phyloP scores from a whole-genome alignment of 92 coral and sea anemone genomes.

The Paragorgia papillata region DNA sequence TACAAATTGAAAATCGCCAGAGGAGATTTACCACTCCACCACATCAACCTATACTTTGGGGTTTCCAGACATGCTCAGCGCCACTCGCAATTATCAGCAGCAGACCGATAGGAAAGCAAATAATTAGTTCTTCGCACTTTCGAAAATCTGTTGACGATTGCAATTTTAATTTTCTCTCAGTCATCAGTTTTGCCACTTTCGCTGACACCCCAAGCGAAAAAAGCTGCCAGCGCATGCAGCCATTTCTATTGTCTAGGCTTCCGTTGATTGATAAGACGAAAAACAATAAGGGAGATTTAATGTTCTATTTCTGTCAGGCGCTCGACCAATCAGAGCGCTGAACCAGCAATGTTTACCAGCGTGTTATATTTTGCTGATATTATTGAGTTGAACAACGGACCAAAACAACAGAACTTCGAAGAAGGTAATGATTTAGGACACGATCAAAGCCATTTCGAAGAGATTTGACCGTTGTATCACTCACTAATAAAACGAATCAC shows the following conservation, averaged over 20 bases:
- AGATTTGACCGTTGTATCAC: not conserved
- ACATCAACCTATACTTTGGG: too few species aligned
- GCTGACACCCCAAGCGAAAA: not conserved
- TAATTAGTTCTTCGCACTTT: too few species aligned
- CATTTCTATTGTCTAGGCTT: conserved; percentile 20
- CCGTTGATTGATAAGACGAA: conserved; percentile 24
- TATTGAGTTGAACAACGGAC: not conserved
- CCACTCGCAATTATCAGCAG: too few species aligned
- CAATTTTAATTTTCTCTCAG: not conserved
- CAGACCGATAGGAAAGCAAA: too few species aligned
- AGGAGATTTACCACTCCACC: too few species aligned
- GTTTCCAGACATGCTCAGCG: too few species aligned
- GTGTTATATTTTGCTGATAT: conserved; percentile 28
- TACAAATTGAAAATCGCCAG: too few species aligned
- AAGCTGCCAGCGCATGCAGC: conserved; percentile 24
- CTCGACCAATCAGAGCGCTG: conserved; percentile 28
- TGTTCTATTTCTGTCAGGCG: conserved; percentile 26
- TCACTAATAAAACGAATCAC: not conserved
- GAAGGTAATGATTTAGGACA: not conserved
- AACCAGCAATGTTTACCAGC: not conserved
- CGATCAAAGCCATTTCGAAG: not conserved
- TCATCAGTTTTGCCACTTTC: not conserved
- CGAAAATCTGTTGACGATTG: too few species aligned
- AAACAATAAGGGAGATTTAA: not conserved
- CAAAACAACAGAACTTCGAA: conserved; percentile 8